Evolutionary conservation across 2,113 vertebrate genomes (phyloP).

Genomic region (Pomatorhinus ruficollis): DNA sequence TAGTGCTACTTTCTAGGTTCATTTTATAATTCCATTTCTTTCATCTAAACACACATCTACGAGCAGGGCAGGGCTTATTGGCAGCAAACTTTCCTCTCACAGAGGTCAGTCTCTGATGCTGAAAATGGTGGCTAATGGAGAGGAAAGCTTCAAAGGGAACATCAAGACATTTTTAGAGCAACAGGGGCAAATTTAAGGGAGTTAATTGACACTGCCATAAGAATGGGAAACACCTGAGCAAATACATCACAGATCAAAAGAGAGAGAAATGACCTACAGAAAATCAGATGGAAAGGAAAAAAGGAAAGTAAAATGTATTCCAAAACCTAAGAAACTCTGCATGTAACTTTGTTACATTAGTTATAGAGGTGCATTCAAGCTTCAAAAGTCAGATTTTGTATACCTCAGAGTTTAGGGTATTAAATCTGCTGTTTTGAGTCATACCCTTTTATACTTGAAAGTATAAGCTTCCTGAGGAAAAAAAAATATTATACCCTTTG

Average conservation of each 20-base stretch:
- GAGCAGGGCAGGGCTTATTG: background rate
- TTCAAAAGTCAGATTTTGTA: slow-evolving; percentile 26
- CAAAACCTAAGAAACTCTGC: background rate
- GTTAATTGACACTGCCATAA: slow-evolving; percentile 65
- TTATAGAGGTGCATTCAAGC: background rate
- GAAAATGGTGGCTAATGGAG: slow-evolving; percentile 61
- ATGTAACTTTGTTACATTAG: background rate
- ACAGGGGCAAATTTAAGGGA: slow-evolving; percentile 45
- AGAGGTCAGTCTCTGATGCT: slow-evolving; percentile 31
- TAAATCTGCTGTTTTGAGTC: background rate
- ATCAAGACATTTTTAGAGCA: slow-evolving; percentile 55
- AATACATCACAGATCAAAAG: slow-evolving; percentile 68
- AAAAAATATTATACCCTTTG: background rate
- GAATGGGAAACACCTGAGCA: slow-evolving; percentile 74
- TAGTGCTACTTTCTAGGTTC: background rate
- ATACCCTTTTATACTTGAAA: background rate
- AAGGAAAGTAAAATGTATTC: slow-evolving; percentile 17
- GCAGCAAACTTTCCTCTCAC: background rate
- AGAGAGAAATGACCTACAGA: slow-evolving; percentile 25
- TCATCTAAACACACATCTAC: slow-evolving; percentile 23
- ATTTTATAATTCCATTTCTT: slow-evolving; percentile 42
- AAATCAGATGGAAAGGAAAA: background rate
- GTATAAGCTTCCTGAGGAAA: background rate
- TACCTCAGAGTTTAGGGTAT: background rate
- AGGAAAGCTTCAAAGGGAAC: slow-evolving; percentile 62